Conservation (phyloP, 1,140 invertebrate genomes). For the Geopemphigus sp. region DNA sequence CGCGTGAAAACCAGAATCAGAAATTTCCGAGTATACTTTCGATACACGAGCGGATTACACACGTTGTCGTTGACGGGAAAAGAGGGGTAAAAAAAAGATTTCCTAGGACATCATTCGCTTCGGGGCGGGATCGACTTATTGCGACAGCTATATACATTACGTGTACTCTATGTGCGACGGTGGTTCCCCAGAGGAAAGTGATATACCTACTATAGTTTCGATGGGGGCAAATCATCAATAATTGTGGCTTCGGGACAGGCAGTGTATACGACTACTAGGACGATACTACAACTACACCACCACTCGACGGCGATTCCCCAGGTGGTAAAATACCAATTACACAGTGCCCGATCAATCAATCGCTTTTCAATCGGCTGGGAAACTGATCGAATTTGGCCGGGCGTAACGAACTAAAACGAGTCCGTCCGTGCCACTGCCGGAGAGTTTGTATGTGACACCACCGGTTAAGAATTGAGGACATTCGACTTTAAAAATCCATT, state of each 20-base stretch:
- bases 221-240: constrained; percentile 29
- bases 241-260: constrained; percentile 41
- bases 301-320: constrained; percentile 32
- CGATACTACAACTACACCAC: not conserved
- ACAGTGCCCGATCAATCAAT: constrained; percentile 47
- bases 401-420: constrained; percentile 44
- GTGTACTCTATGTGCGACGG: too few species aligned
- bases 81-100: constrained; percentile 13
- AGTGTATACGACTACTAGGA: not conserved
- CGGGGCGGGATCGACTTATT: constrained; percentile 8
- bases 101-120: not conserved
- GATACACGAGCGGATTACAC: constrained; percentile 3
- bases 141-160: constrained; percentile 1
- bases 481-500: not conserved
- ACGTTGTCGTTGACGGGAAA: not conserved
- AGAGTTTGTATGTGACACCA: not conserved
- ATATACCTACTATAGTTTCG: not conserved
- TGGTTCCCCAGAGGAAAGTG: not conserved
- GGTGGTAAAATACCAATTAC: constrained; percentile 48
- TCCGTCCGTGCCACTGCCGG: not conserved
- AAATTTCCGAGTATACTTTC: not conserved
- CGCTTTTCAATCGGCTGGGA: constrained; percentile 47
- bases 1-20: not conserved
- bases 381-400: constrained; percentile 48
- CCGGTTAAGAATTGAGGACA: not conserved